Conservation (phyloP, 2,113 vertebrate genomes). For the Pitta sordida region DNA sequence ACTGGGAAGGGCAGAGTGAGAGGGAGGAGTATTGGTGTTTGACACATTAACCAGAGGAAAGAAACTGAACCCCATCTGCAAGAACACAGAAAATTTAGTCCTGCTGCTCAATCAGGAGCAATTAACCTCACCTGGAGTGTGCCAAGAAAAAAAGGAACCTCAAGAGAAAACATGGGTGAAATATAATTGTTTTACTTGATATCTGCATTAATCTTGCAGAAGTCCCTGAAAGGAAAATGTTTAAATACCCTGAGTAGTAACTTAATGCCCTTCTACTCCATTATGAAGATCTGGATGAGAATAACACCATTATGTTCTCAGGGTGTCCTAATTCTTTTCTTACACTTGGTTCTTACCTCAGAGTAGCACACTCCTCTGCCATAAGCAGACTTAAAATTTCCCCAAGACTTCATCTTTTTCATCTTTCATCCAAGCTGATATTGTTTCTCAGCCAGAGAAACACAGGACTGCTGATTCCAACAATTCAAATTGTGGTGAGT, state of each 20-base stretch:
- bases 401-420: background rate
- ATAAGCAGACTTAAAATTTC: background rate
- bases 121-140: background rate
- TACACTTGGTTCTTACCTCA: background rate
- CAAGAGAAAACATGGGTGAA: background rate
- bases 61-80: background rate
- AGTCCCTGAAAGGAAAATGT: background rate
- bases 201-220: background rate
- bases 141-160: background rate
- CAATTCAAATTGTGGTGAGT: background rate
- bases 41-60: background rate
- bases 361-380: background rate
- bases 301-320: background rate
- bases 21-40: background rate
- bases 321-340: background rate
- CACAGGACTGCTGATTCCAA: background rate
- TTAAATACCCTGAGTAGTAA: constrained; percentile 4
- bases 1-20: background rate
- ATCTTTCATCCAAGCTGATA: background rate
- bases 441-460: background rate
- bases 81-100: constrained; percentile 1
- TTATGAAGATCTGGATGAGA: background rate
- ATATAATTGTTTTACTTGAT: background rate
- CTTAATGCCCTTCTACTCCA: background rate
- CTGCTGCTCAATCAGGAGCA: background rate